phyloP scores from a whole-genome alignment of 1,140 invertebrate genomes.

The Schlechtendalia chinensis region DNA sequence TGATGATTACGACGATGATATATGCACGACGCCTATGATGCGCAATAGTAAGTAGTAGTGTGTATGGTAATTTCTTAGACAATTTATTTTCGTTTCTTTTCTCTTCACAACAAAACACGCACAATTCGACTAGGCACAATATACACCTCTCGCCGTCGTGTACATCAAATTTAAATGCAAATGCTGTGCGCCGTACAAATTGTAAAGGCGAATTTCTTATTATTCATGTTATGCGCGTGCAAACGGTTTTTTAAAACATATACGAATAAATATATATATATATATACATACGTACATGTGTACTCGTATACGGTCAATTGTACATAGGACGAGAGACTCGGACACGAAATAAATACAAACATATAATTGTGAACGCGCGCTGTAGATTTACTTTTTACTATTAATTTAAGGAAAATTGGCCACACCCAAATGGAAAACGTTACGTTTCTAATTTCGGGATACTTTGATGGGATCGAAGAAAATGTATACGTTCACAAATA shows the following conservation, averaged over 20 bases:
- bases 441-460: no score
- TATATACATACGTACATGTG: no score
- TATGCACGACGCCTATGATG: not conserved
- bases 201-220: not conserved
- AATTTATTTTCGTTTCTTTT: constrained; percentile 23
- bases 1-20: not conserved
- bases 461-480: no score
- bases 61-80: constrained; percentile 22
- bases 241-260: constrained; percentile 5
- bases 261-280: no score
- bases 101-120: not conserved
- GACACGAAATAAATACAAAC: no score
- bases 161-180: constrained; percentile 23
- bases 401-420: no score
- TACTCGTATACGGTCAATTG: not conserved
- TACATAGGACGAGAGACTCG: not conserved
- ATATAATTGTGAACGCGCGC: no score
- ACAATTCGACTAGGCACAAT: not conserved
- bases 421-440: no score
- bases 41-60: no score
- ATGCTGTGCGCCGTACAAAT: constrained; percentile 2
- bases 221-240: not conserved
- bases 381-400: no score
- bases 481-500: no score
- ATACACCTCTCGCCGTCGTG: not conserved